phyloP scores from a whole-genome alignment of 2,888 invertebrate genomes.

The Didymodactylos carnosus region DNA sequence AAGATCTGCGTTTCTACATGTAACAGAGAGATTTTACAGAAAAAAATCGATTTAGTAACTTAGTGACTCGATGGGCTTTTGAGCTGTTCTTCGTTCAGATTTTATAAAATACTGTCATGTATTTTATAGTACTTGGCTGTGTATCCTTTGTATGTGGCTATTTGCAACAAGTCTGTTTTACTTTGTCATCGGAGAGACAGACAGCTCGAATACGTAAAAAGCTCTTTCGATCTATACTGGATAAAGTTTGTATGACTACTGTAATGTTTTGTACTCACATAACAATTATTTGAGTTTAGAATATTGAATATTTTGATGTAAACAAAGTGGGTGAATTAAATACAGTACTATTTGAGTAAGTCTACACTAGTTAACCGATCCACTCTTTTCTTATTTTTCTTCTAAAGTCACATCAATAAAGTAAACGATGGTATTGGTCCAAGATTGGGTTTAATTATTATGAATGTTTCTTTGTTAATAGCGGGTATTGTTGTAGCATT shows the following conservation, averaged over 20 bases:
- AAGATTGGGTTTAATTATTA: conserved; percentile 53
- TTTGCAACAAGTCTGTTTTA: conserved; percentile 31
- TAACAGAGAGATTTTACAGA: no score
- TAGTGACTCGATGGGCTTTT: no score
- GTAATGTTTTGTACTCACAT: no score
- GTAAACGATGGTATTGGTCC: conserved; percentile 65
- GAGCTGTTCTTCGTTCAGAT: no score
- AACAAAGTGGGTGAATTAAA: conserved; percentile 18
- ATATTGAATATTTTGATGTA: conserved; percentile 22
- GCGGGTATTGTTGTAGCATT: conserved; percentile 46
- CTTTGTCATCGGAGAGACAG: conserved; percentile 35
- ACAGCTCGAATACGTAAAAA: conserved; percentile 18
- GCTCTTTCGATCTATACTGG: conserved; percentile 19
- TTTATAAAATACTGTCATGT: no score
- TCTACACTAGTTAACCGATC: no score
- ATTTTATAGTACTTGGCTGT: conserved; percentile 25
- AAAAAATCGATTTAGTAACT: no score
- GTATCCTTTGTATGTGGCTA: conserved; percentile 26
- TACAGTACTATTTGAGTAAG: no score
- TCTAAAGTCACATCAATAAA: conserved; percentile 25
- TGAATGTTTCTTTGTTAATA: conserved; percentile 49
- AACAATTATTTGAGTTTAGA: no score
- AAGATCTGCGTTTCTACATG: no score
- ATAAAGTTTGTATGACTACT: no score
- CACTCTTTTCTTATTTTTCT: background rate